Conservation (phyloP, 2,888 invertebrate genomes). For the Leptinotarsa peninsularis region DNA sequence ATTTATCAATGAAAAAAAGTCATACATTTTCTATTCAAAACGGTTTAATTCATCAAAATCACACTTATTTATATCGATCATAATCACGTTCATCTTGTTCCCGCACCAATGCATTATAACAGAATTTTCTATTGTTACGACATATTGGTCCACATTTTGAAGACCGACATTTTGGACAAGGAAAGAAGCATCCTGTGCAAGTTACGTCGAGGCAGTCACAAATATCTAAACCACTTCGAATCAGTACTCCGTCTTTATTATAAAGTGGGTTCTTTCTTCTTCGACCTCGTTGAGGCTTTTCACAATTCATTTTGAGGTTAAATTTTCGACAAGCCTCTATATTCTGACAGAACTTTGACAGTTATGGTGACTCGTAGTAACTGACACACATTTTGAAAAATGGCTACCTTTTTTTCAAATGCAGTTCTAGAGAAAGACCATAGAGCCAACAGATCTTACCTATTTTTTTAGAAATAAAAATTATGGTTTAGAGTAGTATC, state of each 20-base stretch:
- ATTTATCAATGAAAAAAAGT: too few species aligned
- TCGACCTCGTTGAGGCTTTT: conserved; percentile 16
- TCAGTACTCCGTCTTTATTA: conserved; percentile 22
- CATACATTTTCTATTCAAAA: not conserved
- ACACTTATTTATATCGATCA: not conserved
- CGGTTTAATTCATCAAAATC: not conserved
- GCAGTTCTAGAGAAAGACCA: too few species aligned
- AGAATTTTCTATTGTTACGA: conserved; percentile 28
- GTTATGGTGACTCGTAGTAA: not conserved
- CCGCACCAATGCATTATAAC: conserved; percentile 12
- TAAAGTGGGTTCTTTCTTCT: conserved; percentile 27
- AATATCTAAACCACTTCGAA: conserved; percentile 23
- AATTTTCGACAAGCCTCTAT: not conserved
- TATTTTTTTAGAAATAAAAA: too few species aligned
- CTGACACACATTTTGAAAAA: too few species aligned
- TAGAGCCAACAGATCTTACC: too few species aligned
- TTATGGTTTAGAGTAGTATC: too few species aligned
- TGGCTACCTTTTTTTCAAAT: too few species aligned
- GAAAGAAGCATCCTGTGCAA: conserved; percentile 34
- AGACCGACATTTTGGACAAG: conserved; percentile 33
- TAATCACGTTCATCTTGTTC: conserved; percentile 26
- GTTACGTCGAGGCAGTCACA: conserved; percentile 28
- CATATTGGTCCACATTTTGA: conserved; percentile 36
- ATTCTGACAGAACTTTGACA: not conserved
- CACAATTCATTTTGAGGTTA: conserved; percentile 21